These are phyloP conservation scores for Biston stratarius DNA, from an alignment of 2,888 invertebrate species.

Conservation along the genomic window DNA sequence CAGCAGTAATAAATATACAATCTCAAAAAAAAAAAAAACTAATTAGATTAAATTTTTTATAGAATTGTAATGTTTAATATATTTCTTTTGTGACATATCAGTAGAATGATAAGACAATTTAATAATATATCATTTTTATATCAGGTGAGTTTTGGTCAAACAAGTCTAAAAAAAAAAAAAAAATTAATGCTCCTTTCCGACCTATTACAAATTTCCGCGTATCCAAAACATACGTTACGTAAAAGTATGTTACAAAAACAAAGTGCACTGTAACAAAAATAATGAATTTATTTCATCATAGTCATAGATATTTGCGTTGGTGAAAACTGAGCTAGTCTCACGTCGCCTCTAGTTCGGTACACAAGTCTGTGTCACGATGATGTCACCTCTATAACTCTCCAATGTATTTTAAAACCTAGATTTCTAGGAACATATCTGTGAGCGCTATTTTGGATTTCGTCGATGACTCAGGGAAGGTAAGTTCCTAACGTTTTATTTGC, in stretches of 20 bases:
- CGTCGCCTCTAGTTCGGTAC: not conserved
- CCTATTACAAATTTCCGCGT: too few species aligned
- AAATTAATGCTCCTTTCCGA: too few species aligned
- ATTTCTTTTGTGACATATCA: too few species aligned
- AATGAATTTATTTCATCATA: not conserved
- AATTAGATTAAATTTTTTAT: too few species aligned
- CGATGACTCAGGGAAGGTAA: not conserved
- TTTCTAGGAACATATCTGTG: not conserved
- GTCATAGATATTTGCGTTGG: not conserved
- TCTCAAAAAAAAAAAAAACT: too few species aligned
- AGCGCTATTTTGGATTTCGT: not conserved
- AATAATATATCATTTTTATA: too few species aligned
- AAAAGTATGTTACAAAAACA: constrained; percentile 5
- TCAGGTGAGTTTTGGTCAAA: too few species aligned
- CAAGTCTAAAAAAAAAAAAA: too few species aligned
- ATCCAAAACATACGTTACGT: too few species aligned
- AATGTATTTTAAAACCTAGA: constrained; percentile 20
- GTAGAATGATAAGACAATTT: too few species aligned
- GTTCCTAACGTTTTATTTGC: not conserved
- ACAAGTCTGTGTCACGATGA: constrained; percentile 3
- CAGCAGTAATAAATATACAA: too few species aligned
- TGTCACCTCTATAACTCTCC: not conserved
- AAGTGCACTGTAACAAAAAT: constrained; percentile 12
- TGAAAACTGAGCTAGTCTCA: not conserved
- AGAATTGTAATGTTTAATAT: too few species aligned